Evolutionary conservation across 2,113 vertebrate species (phyloP).

Genomic region (Apteryx mantelli): DNA sequence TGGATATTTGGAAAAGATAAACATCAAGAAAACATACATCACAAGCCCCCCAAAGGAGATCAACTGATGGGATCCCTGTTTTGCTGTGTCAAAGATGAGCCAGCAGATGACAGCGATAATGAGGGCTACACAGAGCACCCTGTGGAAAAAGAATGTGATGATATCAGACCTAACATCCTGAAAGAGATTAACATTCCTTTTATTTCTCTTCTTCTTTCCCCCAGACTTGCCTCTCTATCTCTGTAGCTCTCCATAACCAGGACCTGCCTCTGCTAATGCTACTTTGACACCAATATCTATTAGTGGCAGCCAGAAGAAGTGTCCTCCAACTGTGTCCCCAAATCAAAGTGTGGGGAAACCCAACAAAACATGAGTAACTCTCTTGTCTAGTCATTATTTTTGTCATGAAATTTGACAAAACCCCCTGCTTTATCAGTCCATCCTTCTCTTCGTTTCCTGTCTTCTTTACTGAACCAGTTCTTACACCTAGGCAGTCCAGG

Average conservation of each 20-base stretch:
- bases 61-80: slow-evolving; percentile 77
- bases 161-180: not conserved
- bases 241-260: not conserved
- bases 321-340: not conserved
- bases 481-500: not conserved
- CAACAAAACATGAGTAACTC: not conserved
- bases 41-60: slow-evolving; percentile 87
- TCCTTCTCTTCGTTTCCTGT: not conserved
- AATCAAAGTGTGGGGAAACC: not conserved
- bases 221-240: not conserved
- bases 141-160: slow-evolving; percentile 26
- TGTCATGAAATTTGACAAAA: not conserved
- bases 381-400: not conserved
- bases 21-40: slow-evolving; percentile 77
- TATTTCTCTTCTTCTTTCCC: not conserved
- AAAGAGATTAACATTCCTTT: not conserved
- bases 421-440: not conserved
- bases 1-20: slow-evolving; percentile 89
- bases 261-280: not conserved
- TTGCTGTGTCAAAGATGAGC: slow-evolving; percentile 84
- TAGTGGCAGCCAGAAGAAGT: not conserved
- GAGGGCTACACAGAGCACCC: slow-evolving; percentile 72
- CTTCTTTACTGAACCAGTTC: not conserved
- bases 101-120: slow-evolving; percentile 76
- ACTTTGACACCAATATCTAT: not conserved